Evolutionary conservation across 2,888 invertebrate species (phyloP).

Genomic region (Diadegma fenestrale): DNA sequence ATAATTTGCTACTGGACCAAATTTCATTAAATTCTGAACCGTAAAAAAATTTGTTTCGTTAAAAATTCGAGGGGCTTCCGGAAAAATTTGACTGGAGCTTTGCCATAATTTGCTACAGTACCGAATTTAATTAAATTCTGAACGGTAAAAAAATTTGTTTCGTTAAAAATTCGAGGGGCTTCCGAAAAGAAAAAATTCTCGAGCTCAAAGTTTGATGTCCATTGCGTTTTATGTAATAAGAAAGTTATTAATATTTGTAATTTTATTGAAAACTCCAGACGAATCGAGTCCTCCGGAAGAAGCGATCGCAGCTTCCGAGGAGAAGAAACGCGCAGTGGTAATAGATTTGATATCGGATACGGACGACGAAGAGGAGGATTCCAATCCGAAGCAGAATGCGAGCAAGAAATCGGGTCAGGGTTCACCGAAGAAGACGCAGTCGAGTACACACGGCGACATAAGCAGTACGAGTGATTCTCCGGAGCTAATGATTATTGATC

Average conservation of each 20-base stretch:
- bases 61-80: too few species aligned
- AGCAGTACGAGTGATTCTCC: constrained; percentile 84
- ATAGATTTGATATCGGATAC: constrained; percentile 84
- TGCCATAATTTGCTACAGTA: too few species aligned
- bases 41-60: too few species aligned
- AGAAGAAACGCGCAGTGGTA: constrained; percentile 82
- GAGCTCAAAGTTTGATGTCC: too few species aligned
- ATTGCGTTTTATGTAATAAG: too few species aligned
- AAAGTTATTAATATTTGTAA: background rate
- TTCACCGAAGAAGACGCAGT: constrained; percentile 79
- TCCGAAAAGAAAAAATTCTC: too few species aligned
- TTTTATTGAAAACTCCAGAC: constrained; percentile 73
- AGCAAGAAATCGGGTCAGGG: constrained; percentile 75
- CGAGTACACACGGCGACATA: constrained; percentile 79
- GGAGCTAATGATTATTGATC: constrained; percentile 83
- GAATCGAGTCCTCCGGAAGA: constrained; percentile 76
- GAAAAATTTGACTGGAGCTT: too few species aligned
- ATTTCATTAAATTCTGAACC: too few species aligned
- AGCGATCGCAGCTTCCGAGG: constrained; percentile 75
- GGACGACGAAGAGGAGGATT: constrained; percentile 81
- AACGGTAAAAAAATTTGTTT: too few species aligned
- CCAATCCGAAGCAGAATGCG: constrained; percentile 76
- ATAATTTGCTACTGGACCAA: too few species aligned
- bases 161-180: too few species aligned
- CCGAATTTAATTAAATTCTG: too few species aligned